A percentile compares a stretch with the other conserved stretches of the same genome.
These are phyloP conservation scores for Papilio protenor DNA, from an alignment of 2,888 invertebrate genomes.

Conservation along the genomic window DNA sequence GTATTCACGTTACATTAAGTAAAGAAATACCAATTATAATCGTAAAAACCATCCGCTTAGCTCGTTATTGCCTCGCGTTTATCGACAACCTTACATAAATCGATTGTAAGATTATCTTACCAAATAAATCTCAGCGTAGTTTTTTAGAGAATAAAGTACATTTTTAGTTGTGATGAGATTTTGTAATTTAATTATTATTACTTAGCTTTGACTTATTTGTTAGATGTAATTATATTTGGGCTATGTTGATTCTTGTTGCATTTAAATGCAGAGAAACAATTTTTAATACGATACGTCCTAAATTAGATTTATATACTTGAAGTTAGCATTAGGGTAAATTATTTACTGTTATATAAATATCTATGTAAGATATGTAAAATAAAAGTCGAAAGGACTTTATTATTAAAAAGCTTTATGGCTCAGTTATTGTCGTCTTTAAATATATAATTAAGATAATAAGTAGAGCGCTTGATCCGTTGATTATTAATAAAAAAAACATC, in stretches of 20 bases:
- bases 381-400: conserved; percentile 3
- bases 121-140: conserved; percentile 46
- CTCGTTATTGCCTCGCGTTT: conserved; percentile 69
- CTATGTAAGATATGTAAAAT: neutral
- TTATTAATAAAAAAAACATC: conserved; percentile 45
- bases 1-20: conserved; percentile 72
- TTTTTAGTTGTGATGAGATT: conserved; percentile 23
- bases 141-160: conserved; percentile 9
- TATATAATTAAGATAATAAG: conserved; percentile 17
- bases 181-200: conserved; percentile 16
- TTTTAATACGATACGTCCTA: conserved; percentile 30
- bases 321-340: conserved; percentile 18
- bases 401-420: conserved; percentile 3
- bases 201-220: neutral
- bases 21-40: conserved; percentile 43
- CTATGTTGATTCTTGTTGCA: conserved; percentile 29
- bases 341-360: conserved; percentile 16
- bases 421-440: neutral
- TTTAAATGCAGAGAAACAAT: conserved; percentile 27
- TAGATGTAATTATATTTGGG: conserved; percentile 3
- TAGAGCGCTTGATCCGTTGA: conserved; percentile 32
- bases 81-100: conserved; percentile 24
- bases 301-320: conserved; percentile 13
- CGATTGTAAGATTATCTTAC: conserved; percentile 38
- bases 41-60: conserved; percentile 60